Evolutionary conservation across 2,797 vertebrate genomes (phyloP), one percentile per base, ranked within the genome.

Genomic region (Gephyroberyx darwinii): DNA sequence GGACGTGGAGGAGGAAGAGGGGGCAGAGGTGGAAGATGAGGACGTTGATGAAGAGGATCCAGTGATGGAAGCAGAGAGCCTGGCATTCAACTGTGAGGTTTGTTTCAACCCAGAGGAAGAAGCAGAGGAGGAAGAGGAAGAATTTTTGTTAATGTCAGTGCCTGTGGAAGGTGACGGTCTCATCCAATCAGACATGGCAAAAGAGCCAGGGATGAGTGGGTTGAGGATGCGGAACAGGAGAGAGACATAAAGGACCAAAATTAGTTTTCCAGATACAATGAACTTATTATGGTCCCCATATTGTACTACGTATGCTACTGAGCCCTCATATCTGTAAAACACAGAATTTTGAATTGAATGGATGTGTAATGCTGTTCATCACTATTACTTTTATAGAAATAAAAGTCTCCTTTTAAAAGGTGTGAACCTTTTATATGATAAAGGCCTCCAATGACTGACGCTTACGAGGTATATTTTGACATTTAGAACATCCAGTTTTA

Each of bases 21-120:
- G 94, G n/a, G 58, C 66, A 8, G 67, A 63, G 17, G 62, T 45
- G 9, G 62, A 54, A 12, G 93, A 88, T 39, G 93, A 88, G 5
- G 87, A 89, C 1, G 89, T 50, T 0, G 94, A 95, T 67, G 93
- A 95, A 2, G 95, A 96, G 0, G 95, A 98, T 72, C 96, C 96
- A 1, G 92, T 95, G 69, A 88, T 96, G 59, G 85, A 96, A 84
- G 96, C 96, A 0, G 96, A 98, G 88, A 96, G 96, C 0, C 86
- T 93, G 69, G 92, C 81, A 19, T 96, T 98, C 85, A 78, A 83
- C 45, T 84, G 89, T 1, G 93, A 94, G 8, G 86, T 69, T 41
- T 86, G 85, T 77, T 89, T 91, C 0, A 94, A 95, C 83, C 82
- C 85, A 5, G 95, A 94, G 55, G 91, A 93, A 8, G 78, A 86